Conservation (phyloP, 2,797 vertebrate species). For the Chloroceryle inda region DNA sequence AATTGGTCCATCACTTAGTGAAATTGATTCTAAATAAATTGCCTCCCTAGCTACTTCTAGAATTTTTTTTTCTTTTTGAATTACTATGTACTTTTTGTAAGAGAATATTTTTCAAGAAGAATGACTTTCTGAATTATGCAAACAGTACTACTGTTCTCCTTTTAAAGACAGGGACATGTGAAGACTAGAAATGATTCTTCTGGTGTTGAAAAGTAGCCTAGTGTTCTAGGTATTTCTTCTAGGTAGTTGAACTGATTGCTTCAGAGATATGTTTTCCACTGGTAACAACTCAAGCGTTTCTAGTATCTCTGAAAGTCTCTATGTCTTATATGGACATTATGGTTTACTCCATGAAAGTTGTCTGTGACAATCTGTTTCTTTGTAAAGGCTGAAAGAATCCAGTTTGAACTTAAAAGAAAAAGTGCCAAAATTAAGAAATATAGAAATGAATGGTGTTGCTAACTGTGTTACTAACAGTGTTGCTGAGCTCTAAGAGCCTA, state of each 20-base stretch:
- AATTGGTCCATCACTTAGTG: not conserved
- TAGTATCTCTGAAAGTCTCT: not conserved
- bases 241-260: not conserved
- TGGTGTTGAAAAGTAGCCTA: not conserved
- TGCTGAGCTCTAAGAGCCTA: not conserved
- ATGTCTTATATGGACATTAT: fast-evolving
- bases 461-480: not conserved
- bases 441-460: not conserved
- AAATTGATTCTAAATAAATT: not conserved
- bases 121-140: not conserved
- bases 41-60: not conserved
- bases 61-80: not conserved
- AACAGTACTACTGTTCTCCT: not conserved
- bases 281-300: not conserved
- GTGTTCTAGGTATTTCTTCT: not conserved
- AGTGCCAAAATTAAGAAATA: not conserved
- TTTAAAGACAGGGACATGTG: not conserved
- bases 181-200: not conserved
- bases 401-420: not conserved
- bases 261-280: not conserved
- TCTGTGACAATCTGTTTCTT: not conserved
- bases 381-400: not conserved
- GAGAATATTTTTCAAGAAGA: not conserved
- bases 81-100: not conserved
- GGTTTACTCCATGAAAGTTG: not conserved